Conservation (phyloP, 2,888 invertebrate genomes). For the Morpho achilles region DNA sequence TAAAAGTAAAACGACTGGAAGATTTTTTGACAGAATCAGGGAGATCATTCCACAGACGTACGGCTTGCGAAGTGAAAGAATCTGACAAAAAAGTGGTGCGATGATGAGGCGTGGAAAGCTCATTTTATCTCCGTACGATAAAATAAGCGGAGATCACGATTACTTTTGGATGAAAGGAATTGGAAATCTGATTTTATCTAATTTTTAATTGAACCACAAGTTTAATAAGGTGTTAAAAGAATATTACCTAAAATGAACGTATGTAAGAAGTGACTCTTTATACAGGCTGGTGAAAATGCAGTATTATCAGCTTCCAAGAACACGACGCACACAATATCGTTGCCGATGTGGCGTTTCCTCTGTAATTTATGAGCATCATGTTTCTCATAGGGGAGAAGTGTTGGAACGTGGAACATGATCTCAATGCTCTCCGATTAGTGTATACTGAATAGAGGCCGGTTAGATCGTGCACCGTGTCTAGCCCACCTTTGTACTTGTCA, state of each 20-base stretch:
- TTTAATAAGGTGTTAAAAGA: constrained; percentile 22
- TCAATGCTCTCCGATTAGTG: constrained; percentile 97
- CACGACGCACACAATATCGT: constrained; percentile 96
- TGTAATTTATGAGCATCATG: constrained; percentile 96
- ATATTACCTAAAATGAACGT: constrained; percentile 89
- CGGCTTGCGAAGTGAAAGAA: no score
- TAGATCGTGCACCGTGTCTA: constrained; percentile 95
- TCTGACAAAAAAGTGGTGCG: no score
- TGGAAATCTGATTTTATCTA: no score
- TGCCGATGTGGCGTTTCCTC: constrained; percentile 95
- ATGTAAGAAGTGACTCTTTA: constrained; percentile 96
- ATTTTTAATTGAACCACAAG: no score
- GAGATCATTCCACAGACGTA: no score
- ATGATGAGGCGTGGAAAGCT: no score
- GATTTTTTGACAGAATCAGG: no score
- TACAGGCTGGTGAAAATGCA: constrained; percentile 94
- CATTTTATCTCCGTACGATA: no score
- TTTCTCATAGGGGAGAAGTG: constrained; percentile 92
- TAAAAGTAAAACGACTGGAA: no score
- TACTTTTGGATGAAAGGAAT: no score
- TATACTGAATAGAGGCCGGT: constrained; percentile 95
- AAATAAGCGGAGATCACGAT: no score
- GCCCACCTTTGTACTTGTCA: constrained; percentile 96
- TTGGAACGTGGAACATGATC: constrained; percentile 98
- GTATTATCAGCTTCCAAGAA: constrained; percentile 96